Evolutionary conservation across 2,888 invertebrate species (phyloP).

Genomic region (Adineta ricciae): DNA sequence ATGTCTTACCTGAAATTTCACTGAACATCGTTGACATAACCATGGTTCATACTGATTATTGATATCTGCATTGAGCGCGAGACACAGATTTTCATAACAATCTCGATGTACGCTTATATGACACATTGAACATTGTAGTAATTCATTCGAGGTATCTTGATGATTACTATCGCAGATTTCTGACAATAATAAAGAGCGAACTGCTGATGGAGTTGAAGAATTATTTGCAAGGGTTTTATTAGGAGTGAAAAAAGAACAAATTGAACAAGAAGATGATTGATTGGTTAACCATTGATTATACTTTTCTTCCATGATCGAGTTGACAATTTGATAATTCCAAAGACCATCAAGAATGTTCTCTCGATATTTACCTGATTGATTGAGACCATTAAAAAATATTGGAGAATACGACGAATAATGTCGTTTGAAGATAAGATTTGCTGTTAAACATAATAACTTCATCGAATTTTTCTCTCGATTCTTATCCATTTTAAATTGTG

Average conservation of each 20-base stretch:
- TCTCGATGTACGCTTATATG: neutral
- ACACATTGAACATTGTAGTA: neutral
- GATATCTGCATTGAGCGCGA: neutral
- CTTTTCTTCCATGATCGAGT: neutral
- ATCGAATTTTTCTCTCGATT: neutral
- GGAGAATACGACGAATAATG: neutral
- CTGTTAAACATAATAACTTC: neutral
- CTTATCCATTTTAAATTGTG: neutral
- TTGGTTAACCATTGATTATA: slow-evolving; percentile 15
- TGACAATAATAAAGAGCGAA: neutral
- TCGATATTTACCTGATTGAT: slow-evolving; percentile 8
- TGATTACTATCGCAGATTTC: neutral
- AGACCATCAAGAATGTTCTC: neutral
- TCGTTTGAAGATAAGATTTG: neutral
- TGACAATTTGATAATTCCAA: neutral
- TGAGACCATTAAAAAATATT: slow-evolving; percentile 3
- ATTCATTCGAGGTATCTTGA: neutral
- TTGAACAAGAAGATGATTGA: slow-evolving; percentile 23
- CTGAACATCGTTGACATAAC: neutral
- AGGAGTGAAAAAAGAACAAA: slow-evolving; percentile 24
- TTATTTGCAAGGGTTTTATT: neutral
- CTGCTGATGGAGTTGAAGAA: neutral
- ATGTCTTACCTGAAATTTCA: no score
- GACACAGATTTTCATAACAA: neutral
- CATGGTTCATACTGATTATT: neutral